Evolutionary conservation across 2,888 invertebrate species (phyloP).

Genomic region (Acrobasis repandana): DNA sequence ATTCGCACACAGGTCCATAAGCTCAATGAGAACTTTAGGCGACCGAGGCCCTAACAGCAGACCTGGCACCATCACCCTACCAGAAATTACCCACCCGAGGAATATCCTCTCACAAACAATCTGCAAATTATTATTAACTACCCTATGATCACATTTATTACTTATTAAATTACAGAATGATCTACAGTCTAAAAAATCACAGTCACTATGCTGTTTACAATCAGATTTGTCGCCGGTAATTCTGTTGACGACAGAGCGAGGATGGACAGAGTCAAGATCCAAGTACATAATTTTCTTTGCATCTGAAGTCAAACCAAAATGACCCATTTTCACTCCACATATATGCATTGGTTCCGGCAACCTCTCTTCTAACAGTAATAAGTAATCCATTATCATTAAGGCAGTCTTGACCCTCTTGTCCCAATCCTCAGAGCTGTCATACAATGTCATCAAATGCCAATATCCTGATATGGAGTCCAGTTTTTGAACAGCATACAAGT

Average conservation of each 20-base stretch:
- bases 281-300: slow-evolving; percentile 82
- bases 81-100: slow-evolving; percentile 84
- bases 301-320: slow-evolving; percentile 84
- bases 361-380: slow-evolving; percentile 82
- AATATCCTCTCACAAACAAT: slow-evolving; percentile 86
- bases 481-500: slow-evolving; percentile 86
- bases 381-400: slow-evolving; percentile 83
- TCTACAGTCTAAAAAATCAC: slow-evolving; percentile 86
- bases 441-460: slow-evolving; percentile 74
- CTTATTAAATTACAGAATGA: slow-evolving; percentile 81
- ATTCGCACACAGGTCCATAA: slow-evolving; percentile 84
- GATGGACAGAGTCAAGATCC: slow-evolving; percentile 85
- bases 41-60: slow-evolving; percentile 83
- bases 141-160: slow-evolving; percentile 77
- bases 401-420: slow-evolving; percentile 79
- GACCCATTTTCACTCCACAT: slow-evolving; percentile 86
- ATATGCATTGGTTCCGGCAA: slow-evolving; percentile 85
- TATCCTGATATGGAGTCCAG: slow-evolving; percentile 80
- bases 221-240: slow-evolving; percentile 67
- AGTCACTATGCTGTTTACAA: slow-evolving; percentile 84
- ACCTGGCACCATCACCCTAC: slow-evolving; percentile 83
- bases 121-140: slow-evolving; percentile 86
- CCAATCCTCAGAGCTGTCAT: slow-evolving; percentile 82
- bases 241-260: slow-evolving; percentile 75
- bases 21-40: slow-evolving; percentile 79